Percentiles rank a stretch among this genome's conserved stretches.
Evolutionary conservation across 2,888 invertebrate species (phyloP).

Genomic region (Papilio gigon): DNA sequence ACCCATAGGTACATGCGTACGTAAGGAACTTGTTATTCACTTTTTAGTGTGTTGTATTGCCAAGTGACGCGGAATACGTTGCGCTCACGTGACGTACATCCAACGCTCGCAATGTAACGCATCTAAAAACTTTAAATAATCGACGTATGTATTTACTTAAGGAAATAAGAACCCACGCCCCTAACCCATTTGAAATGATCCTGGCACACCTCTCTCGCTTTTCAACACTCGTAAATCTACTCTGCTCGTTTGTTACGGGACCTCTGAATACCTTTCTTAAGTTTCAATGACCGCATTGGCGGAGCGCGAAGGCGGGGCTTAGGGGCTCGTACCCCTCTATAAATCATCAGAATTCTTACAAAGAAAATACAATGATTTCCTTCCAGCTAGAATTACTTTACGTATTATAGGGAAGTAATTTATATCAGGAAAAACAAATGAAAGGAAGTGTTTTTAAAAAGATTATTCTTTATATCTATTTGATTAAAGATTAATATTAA

Average conservation of each 20-base stretch:
- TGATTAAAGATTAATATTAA: no score
- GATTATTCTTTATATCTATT: background rate
- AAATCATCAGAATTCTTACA: background rate
- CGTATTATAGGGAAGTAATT: no score
- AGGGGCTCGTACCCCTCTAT: background rate
- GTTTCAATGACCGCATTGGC: conserved; percentile 11
- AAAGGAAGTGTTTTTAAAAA: background rate
- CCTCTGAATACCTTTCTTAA: background rate
- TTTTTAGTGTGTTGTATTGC: conserved; percentile 9
- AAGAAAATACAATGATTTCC: background rate
- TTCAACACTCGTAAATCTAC: background rate
- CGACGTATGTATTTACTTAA: background rate
- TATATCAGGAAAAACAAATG: background rate
- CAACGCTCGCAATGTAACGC: no score
- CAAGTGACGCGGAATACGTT: background rate
- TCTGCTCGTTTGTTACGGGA: background rate
- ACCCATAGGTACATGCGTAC: background rate
- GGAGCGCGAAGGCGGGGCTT: background rate
- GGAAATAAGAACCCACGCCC: background rate
- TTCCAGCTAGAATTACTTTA: no score
- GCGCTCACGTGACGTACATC: background rate
- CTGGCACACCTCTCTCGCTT: background rate
- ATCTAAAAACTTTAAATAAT: background rate
- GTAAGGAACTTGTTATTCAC: background rate
- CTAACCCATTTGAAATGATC: background rate